Evolutionary conservation across 1,140 invertebrate genomes (phyloP), one percentile per base, ranked within the genome.

Genomic region (Drosophila tsacasi): DNA sequence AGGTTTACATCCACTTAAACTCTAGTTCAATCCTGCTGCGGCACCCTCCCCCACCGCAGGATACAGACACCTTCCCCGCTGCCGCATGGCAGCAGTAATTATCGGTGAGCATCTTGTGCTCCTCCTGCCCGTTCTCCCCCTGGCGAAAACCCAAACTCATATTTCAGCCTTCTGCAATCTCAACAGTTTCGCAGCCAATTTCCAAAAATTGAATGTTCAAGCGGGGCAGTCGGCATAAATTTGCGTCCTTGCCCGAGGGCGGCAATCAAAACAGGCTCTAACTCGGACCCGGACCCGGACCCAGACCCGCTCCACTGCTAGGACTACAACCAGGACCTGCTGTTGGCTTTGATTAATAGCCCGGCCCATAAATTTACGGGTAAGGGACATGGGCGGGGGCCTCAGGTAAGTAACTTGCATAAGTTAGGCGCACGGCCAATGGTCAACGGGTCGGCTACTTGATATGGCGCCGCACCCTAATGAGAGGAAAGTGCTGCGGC

Each of bases 331-430:
- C 35, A 39, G 55, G 49, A 35, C 27, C 57, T 64, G 71, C 74
- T 73, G 54, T 71, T 79, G 77, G 54, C 68, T 61, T 73, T 79
- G 77, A 79, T 79, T 79, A 79, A 79, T 79, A 47, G 76, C 61
- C 47, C n/a, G 21, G 47, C 64, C 68, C 77, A 79, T 79, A 79
- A 79, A 79, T 79, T 69, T 50, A 23, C 8, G 3, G 23, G 40
- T 1, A 39, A 52, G 25, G 19, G 19, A 21, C 10, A 9, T 2
- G 9, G 23, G 15, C 2, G 44, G 6, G 30, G 23, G 10, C 3
- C 39, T 44, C 67, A 72, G 76, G 76, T 79, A 79, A 79, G 76
- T 79, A 72, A 79, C 76, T 79, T 79, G 76, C 76, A 72, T 72
- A 66, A 79, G 67, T 79, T 71, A 64, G 75, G 40, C 52, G 17